A percentile compares a stretch with the other conserved stretches of the same genome.
These are phyloP conservation scores for Grantiella picta DNA, from an alignment of 2,113 vertebrate genomes.

Conservation along the genomic window DNA sequence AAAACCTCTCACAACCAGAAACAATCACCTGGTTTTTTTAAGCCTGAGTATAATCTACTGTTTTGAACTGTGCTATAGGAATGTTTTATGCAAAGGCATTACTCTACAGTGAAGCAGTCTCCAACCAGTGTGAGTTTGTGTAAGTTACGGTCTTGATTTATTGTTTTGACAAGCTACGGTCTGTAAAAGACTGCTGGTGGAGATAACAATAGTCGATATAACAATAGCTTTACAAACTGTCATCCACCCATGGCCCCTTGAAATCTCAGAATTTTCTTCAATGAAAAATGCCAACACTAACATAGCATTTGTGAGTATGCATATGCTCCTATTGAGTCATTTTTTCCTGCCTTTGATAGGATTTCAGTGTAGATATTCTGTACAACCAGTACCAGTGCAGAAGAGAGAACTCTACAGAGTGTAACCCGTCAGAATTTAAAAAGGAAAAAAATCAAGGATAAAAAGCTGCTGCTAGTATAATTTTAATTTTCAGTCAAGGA, in stretches of 20 bases:
- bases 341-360: not conserved
- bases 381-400: not conserved
- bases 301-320: not conserved
- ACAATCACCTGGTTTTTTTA: not conserved
- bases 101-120: not conserved
- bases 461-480: not conserved
- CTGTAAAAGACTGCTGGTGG: not conserved
- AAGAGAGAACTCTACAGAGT: not conserved
- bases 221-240: not conserved
- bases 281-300: not conserved
- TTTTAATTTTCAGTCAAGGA: not conserved
- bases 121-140: not conserved
- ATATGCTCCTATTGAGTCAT: not conserved
- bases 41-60: not conserved
- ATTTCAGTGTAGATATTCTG: not conserved
- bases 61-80: not conserved
- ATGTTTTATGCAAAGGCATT: not conserved
- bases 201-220: not conserved
- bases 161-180: not conserved
- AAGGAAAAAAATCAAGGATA: not conserved
- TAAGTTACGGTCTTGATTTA: not conserved
- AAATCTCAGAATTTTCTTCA: not conserved
- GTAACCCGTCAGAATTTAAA: not conserved
- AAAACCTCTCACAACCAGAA: conserved; percentile 45
- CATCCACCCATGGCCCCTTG: not conserved